Percentiles rank a stretch among this genome's conserved stretches.
Conservation (phyloP, 53 echinoderm and acorn worm genomes). For the Echinometra lucunter region DNA sequence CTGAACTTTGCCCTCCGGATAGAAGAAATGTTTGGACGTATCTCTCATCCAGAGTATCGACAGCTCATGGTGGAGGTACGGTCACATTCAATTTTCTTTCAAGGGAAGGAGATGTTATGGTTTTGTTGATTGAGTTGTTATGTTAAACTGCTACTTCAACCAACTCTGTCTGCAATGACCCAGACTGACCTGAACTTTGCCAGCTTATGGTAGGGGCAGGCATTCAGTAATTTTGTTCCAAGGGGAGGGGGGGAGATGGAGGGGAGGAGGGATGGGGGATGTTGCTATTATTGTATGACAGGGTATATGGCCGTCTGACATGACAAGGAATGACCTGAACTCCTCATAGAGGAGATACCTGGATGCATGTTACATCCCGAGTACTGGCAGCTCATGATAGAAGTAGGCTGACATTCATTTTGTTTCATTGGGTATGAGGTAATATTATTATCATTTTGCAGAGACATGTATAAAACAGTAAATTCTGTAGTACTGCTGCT, state of each 20-base stretch:
- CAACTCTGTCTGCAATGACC: slow-evolving; percentile 97
- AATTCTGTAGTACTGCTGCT: too few relatives aligned
- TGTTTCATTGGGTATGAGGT: too few relatives aligned
- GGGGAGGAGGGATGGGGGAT: too few relatives aligned
- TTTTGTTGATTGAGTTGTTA: too few relatives aligned
- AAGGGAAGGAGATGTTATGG: too few relatives aligned
- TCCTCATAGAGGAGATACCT: slow-evolving; percentile 94
- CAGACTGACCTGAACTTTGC: slow-evolving; percentile 95
- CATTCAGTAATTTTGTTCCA: too few relatives aligned
- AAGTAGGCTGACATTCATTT: slow-evolving; percentile 70
- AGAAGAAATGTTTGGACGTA: slow-evolving; percentile 95
- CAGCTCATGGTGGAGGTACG: slow-evolving; percentile 97
- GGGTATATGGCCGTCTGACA: too few relatives aligned
- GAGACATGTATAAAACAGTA: too few relatives aligned
- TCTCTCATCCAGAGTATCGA: slow-evolving; percentile 93
- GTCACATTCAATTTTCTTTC: neutral
- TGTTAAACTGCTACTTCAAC: slow-evolving; percentile 97
- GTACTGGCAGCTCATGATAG: slow-evolving; percentile 93
- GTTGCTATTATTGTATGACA: too few relatives aligned
- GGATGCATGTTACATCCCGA: slow-evolving; percentile 89
- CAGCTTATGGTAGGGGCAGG: slow-evolving; percentile 97
- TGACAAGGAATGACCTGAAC: too few relatives aligned
- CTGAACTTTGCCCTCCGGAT: slow-evolving; percentile 97
- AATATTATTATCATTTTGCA: too few relatives aligned
- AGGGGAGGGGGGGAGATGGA: too few relatives aligned